phyloP scores from a whole-genome alignment of 2,888 invertebrate genomes.

The Morpho achilles region DNA sequence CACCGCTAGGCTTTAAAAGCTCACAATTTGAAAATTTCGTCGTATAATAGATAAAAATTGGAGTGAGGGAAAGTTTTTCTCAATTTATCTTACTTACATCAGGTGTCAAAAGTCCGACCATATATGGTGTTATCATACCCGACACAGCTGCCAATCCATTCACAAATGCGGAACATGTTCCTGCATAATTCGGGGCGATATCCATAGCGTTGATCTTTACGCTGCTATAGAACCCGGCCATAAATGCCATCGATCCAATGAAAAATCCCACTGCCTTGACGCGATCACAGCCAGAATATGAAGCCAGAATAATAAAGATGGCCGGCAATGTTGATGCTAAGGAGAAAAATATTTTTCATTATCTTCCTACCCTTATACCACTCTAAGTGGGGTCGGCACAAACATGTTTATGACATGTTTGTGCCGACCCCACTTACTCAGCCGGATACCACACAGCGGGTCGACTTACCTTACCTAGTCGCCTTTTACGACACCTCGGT shows the following conservation, averaged over 20 bases:
- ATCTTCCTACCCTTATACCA: too few species aligned
- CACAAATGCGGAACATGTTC: conserved; percentile 81
- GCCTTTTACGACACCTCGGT: too few species aligned
- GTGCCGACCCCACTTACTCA: too few species aligned
- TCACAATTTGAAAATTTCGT: too few species aligned
- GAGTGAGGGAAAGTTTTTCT: too few species aligned
- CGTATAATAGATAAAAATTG: too few species aligned
- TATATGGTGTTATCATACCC: conserved; percentile 80
- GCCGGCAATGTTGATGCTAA: conserved; percentile 82
- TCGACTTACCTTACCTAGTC: too few species aligned
- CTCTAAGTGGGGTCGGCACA: too few species aligned
- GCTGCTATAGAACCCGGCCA: conserved; percentile 85
- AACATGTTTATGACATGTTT: too few species aligned
- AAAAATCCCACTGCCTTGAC: conserved; percentile 72
- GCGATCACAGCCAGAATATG: conserved; percentile 80
- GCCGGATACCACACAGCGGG: too few species aligned
- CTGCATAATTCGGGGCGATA: conserved; percentile 81
- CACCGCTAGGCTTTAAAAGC: too few species aligned
- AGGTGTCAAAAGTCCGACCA: conserved; percentile 79
- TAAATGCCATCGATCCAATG: conserved; percentile 81
- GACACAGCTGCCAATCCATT: conserved; percentile 81
- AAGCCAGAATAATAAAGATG: conserved; percentile 80
- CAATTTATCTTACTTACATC: conserved; percentile 65
- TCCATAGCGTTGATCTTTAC: conserved; percentile 84
- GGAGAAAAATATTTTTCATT: conserved; percentile 29